Evolutionary conservation across 2,888 invertebrate species (phyloP).

Genomic region (Fragum sueziense): DNA sequence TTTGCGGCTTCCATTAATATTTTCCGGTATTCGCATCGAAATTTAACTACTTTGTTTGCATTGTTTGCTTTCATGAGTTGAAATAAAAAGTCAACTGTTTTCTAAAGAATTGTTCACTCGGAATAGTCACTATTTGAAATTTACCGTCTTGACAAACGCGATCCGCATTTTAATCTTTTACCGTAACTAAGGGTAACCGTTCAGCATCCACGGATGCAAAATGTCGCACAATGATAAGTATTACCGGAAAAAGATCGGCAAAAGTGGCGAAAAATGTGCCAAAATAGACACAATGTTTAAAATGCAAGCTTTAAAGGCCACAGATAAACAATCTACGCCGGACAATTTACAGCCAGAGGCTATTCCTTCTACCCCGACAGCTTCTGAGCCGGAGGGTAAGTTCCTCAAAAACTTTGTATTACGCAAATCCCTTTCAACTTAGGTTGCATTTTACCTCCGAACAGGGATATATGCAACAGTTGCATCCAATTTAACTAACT

Average conservation of each 20-base stretch:
- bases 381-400: not conserved
- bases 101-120: not conserved
- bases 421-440: not conserved
- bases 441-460: not conserved
- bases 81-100: not conserved
- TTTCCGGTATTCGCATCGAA: not conserved
- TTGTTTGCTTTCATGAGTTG: not conserved
- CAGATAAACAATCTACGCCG: conserved; percentile 4
- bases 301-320: not conserved
- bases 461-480: not conserved
- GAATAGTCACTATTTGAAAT: not conserved
- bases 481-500: not conserved
- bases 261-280: conserved; percentile 10
- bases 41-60: not conserved
- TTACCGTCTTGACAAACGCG: not conserved
- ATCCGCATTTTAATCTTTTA: not conserved
- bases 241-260: conserved; percentile 12
- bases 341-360: not conserved
- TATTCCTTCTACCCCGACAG: not conserved
- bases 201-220: conserved; percentile 6
- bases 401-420: not conserved
- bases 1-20: not conserved
- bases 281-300: conserved; percentile 19
- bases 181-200: not conserved
- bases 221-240: conserved; percentile 22